These are phyloP conservation scores for Zoanthus gigantus DNA, from an alignment of 92 coral and sea anemone genomes.

Conservation along the genomic window DNA sequence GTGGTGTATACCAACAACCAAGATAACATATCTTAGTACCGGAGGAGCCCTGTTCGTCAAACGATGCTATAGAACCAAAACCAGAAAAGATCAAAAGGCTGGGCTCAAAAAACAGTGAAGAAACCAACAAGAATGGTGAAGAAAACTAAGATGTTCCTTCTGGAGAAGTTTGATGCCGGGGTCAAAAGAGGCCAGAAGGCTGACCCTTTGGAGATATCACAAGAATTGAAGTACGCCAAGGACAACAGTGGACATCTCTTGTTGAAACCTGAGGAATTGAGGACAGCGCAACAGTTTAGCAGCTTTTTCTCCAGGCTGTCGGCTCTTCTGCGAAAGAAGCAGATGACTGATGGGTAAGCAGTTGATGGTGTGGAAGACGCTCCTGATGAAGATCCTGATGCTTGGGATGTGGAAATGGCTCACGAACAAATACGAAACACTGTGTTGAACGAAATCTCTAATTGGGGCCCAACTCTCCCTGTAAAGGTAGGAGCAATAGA, in stretches of 20 bases:
- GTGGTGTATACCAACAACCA: constrained; percentile 9
- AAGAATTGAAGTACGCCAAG: constrained; percentile 47
- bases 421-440: neutral
- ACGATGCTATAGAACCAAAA: neutral
- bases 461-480: neutral
- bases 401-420: constrained; percentile 9
- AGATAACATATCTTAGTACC: neutral
- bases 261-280: constrained; percentile 47
- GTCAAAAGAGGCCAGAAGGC: constrained; percentile 39
- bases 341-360: neutral
- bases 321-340: neutral
- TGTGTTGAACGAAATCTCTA: neutral
- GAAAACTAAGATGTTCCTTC: constrained; percentile 33
- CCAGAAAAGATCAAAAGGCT: constrained; percentile 33
- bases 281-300: constrained; percentile 44
- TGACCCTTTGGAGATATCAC: constrained; percentile 36
- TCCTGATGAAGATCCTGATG: neutral
- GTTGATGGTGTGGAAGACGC: too few species aligned
- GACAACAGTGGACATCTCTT: constrained; percentile 40
- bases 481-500: neutral
- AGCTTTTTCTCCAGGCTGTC: constrained; percentile 49
- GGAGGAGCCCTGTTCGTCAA: neutral
- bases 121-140: constrained; percentile 46
- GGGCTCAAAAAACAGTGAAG: constrained; percentile 51
- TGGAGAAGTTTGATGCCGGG: constrained; percentile 47